A percentile compares a stretch with the other conserved stretches of the same genome.
These are phyloP conservation scores for Donacobius atricapilla DNA, from an alignment of 2,113 vertebrate genomes.

Conservation along the genomic window DNA sequence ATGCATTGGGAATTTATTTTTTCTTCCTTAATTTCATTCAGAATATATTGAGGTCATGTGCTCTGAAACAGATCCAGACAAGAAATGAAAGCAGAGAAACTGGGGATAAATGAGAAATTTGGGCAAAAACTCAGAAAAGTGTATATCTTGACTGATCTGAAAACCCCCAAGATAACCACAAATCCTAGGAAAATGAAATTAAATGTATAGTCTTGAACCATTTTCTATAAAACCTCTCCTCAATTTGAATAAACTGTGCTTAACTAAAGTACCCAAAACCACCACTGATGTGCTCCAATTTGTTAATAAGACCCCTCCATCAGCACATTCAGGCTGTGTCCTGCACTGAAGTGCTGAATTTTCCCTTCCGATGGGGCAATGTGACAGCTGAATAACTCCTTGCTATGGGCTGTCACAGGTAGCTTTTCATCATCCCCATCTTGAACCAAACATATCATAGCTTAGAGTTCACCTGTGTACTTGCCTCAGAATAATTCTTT, in stretches of 20 bases:
- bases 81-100: background rate
- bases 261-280: background rate
- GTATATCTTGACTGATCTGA: background rate
- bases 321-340: background rate
- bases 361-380: background rate
- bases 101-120: background rate
- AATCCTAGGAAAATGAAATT: background rate
- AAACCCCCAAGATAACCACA: background rate
- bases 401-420: background rate
- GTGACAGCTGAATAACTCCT: background rate
- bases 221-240: background rate
- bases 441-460: background rate
- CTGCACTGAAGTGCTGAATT: background rate
- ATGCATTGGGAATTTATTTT: background rate
- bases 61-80: background rate
- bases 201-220: background rate
- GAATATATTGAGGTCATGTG: background rate
- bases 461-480: background rate
- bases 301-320: background rate
- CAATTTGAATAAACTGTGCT: background rate
- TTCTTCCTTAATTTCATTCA: background rate
- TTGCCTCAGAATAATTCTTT: background rate
- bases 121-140: rapidly evolving
- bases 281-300: background rate
- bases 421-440: background rate